These are phyloP conservation scores for Hippocampus zosterae DNA, from an alignment of 2,113 vertebrate genomes.

Conservation along the genomic window DNA sequence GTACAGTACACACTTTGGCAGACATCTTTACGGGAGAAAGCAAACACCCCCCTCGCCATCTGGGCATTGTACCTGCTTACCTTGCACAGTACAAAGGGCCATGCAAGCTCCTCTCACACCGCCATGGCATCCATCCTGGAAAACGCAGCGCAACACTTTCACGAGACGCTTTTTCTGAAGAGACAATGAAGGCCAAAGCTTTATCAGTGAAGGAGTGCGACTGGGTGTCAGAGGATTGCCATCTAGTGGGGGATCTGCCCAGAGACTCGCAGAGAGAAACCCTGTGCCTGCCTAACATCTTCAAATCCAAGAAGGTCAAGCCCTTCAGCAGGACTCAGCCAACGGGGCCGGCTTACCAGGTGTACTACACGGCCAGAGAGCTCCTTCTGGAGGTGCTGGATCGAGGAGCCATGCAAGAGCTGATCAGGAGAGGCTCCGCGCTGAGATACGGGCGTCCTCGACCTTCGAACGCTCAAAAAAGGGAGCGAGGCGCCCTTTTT, in stretches of 20 bases:
- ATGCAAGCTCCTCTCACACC: not conserved
- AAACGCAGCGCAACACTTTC: not conserved
- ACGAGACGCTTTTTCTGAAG: slow-evolving; percentile 5
- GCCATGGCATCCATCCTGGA: not conserved
- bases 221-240: slow-evolving; percentile 65
- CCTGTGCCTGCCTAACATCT: slow-evolving; percentile 58
- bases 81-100: not conserved
- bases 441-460: slow-evolving; percentile 14
- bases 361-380: slow-evolving; percentile 48
- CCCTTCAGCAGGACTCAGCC: slow-evolving; percentile 16
- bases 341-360: slow-evolving; percentile 28
- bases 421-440: slow-evolving; percentile 38
- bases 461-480: slow-evolving; percentile 18
- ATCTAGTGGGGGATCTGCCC: slow-evolving; percentile 25
- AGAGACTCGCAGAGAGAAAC: slow-evolving; percentile 22
- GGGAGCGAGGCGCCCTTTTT: slow-evolving; percentile 26
- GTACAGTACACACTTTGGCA: slow-evolving; percentile 8
- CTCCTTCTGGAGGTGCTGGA: slow-evolving; percentile 56
- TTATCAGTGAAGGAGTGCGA: slow-evolving; percentile 49
- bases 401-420: slow-evolving; percentile 38
- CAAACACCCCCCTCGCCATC: not conserved
- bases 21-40: slow-evolving; percentile 1
- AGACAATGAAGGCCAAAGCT: slow-evolving; percentile 56
- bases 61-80: not conserved
- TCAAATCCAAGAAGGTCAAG: slow-evolving; percentile 52